These are phyloP conservation scores for Cataglyphis albicans DNA, from an alignment of 2,888 invertebrate genomes.

Conservation along the genomic window DNA sequence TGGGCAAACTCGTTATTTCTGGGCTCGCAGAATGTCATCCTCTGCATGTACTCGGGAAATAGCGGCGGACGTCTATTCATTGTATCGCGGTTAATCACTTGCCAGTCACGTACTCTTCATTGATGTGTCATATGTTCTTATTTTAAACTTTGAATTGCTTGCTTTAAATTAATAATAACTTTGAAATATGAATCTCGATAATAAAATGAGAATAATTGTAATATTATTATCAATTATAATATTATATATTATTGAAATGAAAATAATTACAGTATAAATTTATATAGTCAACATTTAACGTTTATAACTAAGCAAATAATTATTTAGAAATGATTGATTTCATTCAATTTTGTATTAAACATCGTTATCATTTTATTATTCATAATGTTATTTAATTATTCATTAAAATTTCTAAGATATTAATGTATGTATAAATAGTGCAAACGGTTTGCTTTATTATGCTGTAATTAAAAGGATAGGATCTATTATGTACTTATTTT, in stretches of 20 bases:
- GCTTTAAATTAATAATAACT: neutral
- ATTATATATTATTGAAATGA: no score
- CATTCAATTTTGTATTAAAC: neutral
- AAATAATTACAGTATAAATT: no score
- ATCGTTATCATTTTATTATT: neutral
- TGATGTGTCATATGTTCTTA: neutral
- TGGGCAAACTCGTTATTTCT: slow-evolving; percentile 39
- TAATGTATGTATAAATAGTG: neutral
- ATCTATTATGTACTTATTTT: neutral
- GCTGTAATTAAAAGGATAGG: neutral
- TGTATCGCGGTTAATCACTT: slow-evolving; percentile 34
- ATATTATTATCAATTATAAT: no score
- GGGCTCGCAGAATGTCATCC: slow-evolving; percentile 5
- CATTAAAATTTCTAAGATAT: neutral
- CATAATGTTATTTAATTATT: neutral
- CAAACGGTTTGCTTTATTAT: neutral
- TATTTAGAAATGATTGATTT: neutral
- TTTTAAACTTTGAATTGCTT: neutral
- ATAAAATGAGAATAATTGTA: no score
- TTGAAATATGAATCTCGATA: neutral
- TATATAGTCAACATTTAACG: neutral
- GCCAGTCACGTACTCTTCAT: neutral
- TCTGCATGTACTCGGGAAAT: slow-evolving; percentile 19
- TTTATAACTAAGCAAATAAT: neutral
- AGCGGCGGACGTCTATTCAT: slow-evolving; percentile 10